These are phyloP conservation scores for Harlomillsia oculata DNA, from an alignment of 1,140 invertebrate genomes.

Conservation along the genomic window DNA sequence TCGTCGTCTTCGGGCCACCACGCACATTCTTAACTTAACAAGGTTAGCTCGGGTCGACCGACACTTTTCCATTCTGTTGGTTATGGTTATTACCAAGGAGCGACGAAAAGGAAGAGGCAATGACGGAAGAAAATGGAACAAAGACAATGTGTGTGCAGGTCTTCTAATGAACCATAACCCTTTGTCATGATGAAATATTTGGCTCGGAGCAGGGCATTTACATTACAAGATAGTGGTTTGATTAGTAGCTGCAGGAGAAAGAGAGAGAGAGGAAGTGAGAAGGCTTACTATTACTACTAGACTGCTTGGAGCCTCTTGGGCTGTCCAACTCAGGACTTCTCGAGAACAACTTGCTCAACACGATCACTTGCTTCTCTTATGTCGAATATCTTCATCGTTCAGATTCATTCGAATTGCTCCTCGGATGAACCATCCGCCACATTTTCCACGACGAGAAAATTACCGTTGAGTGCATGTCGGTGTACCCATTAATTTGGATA, in stretches of 20 bases:
- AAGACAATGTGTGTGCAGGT: slow-evolving; percentile 11
- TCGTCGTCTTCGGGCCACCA: too few species aligned
- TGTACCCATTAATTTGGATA: slow-evolving; percentile 19
- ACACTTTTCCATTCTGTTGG: slow-evolving; percentile 16
- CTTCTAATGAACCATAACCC: slow-evolving; percentile 28
- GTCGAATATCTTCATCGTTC: too few species aligned
- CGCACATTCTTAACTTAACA: too few species aligned
- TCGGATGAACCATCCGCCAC: too few species aligned
- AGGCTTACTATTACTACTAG: too few species aligned
- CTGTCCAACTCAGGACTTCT: too few species aligned
- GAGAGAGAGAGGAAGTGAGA: too few species aligned
- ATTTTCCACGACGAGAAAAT: slow-evolving; percentile 11
- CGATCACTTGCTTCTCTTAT: too few species aligned
- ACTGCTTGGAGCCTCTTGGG: too few species aligned
- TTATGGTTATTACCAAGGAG: slow-evolving; percentile 7
- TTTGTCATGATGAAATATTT: slow-evolving; percentile 28
- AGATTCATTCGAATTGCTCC: too few species aligned
- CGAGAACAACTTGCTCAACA: too few species aligned
- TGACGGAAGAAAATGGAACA: slow-evolving; percentile 15
- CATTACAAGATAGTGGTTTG: slow-evolving; percentile 6
- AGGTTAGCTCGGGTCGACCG: slow-evolving; percentile 5
- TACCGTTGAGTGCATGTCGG: slow-evolving; percentile 14
- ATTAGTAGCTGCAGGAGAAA: neutral
- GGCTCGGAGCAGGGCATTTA: slow-evolving; percentile 12
- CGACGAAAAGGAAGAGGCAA: neutral